These are phyloP conservation scores for Hyalella azteca DNA, from an alignment of 2,888 invertebrate species.

Conservation along the genomic window DNA sequence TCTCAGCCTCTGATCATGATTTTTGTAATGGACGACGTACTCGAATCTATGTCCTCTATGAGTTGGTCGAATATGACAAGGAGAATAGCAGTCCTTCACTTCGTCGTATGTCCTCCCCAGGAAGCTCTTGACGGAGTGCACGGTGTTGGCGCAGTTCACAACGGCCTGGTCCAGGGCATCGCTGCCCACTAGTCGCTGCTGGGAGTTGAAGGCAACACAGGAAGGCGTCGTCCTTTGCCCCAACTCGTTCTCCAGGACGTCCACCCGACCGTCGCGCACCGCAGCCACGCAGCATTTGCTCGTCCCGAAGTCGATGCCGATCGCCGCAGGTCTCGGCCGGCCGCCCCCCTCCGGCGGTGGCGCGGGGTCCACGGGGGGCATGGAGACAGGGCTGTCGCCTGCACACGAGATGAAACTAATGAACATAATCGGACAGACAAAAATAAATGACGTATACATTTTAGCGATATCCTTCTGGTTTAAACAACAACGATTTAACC, in stretches of 20 bases:
- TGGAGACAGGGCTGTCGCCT: background rate
- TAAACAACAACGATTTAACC: background rate
- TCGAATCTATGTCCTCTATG: background rate
- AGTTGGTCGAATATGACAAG: background rate
- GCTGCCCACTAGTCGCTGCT: conserved; percentile 8
- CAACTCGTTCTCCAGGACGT: conserved; percentile 1
- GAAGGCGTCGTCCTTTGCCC: conserved; percentile 20
- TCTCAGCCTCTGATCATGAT: background rate
- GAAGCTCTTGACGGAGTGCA: background rate
- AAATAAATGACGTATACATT: background rate
- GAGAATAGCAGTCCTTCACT: background rate
- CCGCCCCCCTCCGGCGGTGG: background rate
- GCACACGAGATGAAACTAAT: background rate
- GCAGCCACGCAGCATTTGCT: conserved; percentile 3
- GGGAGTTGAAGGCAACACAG: conserved; percentile 10
- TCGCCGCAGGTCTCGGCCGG: background rate
- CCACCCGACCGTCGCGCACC: conserved; percentile 14
- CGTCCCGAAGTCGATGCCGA: background rate
- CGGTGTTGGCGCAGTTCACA: background rate
- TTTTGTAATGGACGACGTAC: background rate
- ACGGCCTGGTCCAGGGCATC: background rate
- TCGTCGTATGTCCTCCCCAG: background rate
- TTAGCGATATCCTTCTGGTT: background rate
- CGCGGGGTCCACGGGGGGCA: background rate
- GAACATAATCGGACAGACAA: background rate